Evolutionary conservation across 2,888 invertebrate genomes (phyloP).

Genomic region (Harpagoxenus sublaevis): DNA sequence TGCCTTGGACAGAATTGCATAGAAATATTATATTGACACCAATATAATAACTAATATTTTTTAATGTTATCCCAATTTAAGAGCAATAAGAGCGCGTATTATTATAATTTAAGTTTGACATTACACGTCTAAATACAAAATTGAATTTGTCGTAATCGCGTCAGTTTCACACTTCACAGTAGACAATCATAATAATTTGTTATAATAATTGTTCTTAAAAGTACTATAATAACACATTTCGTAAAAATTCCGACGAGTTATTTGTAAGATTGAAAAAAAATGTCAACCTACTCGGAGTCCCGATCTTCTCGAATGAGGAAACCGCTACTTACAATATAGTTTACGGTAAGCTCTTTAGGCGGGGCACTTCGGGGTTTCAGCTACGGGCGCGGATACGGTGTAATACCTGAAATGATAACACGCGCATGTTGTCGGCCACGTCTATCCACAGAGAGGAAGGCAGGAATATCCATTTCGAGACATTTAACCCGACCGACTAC

Average conservation of each 20-base stretch:
- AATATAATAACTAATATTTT: not conserved
- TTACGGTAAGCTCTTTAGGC: constrained; percentile 24
- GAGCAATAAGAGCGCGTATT: not conserved
- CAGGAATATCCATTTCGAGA: constrained; percentile 83
- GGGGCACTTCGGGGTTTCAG: constrained; percentile 65
- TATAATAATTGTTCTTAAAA: not conserved
- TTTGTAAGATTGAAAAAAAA: constrained; percentile 6
- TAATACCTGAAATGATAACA: constrained; percentile 81
- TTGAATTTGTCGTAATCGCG: not conserved
- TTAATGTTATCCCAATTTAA: not conserved
- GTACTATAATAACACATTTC: not conserved
- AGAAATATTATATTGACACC: not conserved
- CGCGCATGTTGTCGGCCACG: constrained; percentile 74
- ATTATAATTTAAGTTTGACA: not conserved
- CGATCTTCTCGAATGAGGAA: not conserved
- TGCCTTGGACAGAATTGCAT: not conserved
- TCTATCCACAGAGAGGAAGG: constrained; percentile 56
- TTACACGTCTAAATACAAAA: not conserved
- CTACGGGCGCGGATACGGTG: constrained; percentile 36
- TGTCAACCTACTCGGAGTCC: not conserved
- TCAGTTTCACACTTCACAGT: not conserved
- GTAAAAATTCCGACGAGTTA: not conserved
- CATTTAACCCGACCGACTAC: constrained; percentile 81
- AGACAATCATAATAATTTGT: not conserved
- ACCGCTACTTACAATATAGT: not conserved